Evolutionary conservation across 2,888 invertebrate species (phyloP), one percentile per base, ranked within the genome.

Genomic region (Eristalinus sepulchralis): DNA sequence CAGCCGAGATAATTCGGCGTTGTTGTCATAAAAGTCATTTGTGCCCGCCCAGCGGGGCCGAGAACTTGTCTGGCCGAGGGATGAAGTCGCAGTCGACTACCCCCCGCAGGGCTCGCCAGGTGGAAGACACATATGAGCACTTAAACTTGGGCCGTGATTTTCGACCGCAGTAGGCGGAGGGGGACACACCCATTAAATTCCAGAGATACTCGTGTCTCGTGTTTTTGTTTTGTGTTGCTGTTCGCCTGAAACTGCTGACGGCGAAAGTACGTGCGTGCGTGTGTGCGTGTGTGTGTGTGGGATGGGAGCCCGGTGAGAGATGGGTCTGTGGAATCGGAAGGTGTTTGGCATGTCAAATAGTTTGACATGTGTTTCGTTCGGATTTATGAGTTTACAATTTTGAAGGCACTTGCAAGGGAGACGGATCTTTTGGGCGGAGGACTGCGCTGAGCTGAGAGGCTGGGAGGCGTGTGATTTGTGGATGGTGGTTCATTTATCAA

Each of bases 171-270:
- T 2, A 27, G 27, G 27, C 2, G 27, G 27, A 5, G 2, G 55
- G 34, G 70, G 59, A 75, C 83, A 75, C 83, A 71, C 83, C 75
- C 75, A 68, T 83, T 57, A 84, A 80, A 84, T 84, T 75, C 80
- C 83, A 55, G 11, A 75, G 57, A 63, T 78, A 55, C 55, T 55
- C 55, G 55, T 55, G 22, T 55, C 55, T 55, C 20, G 17, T 22
- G 57, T 13, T 27, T 11, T 24, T 24, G 11, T 34, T 67, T 10
- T 67, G 20, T 20, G 20, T 3, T 53, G 31, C 33, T 63, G 36
- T 11, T 53, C 59, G 33, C 1, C 27, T 63, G 57, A 33, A 27
- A 39, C 57, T 34, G 53, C 72, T 68, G 62, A 66, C 31, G 34
- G 83, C 64, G 83, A 84, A 84, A 84, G 83, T 80, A 33, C 53